A percentile compares a stretch with the other conserved stretches of the same genome.
Conservation (phyloP, 2,797 vertebrate genomes). For the Gymnocypris eckloni region DNA sequence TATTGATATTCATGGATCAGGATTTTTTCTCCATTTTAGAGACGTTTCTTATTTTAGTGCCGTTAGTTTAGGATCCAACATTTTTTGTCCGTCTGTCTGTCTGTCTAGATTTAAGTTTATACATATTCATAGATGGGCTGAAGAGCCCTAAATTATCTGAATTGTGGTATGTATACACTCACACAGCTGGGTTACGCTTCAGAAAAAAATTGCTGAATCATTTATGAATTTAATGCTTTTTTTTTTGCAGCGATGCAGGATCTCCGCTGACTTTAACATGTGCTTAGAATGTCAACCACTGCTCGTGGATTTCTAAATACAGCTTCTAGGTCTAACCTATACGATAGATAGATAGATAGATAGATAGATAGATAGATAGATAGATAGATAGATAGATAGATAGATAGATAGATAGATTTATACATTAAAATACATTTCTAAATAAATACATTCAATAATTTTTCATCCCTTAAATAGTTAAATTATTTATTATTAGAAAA, state of each 20-base stretch:
- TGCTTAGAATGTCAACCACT: not conserved
- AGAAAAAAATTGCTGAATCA: constrained; percentile 30
- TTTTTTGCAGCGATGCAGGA: constrained; percentile 25
- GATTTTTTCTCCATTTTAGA: not conserved
- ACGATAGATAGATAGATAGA: not conserved
- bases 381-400: not conserved
- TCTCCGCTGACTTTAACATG: constrained; percentile 7
- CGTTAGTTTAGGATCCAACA: not conserved
- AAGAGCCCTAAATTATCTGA: not conserved
- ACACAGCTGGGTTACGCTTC: constrained; percentile 9
- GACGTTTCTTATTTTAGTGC: not conserved
- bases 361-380: too few relatives aligned
- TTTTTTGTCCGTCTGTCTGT: not conserved
- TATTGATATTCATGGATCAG: not conserved
- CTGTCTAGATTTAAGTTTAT: constrained; percentile 1
- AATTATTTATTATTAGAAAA: too few relatives aligned
- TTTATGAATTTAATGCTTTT: constrained; percentile 27
- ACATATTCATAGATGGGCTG: not conserved
- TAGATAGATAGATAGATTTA: not conserved
- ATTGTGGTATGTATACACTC: not conserved
- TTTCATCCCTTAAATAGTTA: not conserved
- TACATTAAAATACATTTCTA: not conserved
- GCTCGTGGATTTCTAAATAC: not conserved
- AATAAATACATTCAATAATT: not conserved
- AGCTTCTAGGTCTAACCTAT: not conserved